These are phyloP conservation scores for Parazoanthus atlanticus DNA, from an alignment of 92 coral and sea anemone species.

Conservation along the genomic window DNA sequence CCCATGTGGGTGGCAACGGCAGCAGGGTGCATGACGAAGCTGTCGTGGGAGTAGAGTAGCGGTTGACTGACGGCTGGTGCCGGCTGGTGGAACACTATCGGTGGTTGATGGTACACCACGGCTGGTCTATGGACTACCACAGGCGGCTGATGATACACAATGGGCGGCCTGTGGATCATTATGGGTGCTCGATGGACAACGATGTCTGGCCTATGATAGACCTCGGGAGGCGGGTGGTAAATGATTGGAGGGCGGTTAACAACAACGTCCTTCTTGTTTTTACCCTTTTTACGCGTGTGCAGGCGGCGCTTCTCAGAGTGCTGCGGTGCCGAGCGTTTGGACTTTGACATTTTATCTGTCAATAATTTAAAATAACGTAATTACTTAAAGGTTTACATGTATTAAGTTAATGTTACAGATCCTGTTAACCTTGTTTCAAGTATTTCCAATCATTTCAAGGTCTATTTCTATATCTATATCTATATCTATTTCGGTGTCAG, in stretches of 20 bases:
- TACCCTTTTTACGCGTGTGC: constrained; percentile 49
- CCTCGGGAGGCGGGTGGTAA: constrained; percentile 99
- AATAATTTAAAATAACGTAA: background rate
- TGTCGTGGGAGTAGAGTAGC: constrained; percentile 91
- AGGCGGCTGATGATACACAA: constrained; percentile 96
- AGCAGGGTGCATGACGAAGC: constrained; percentile 88
- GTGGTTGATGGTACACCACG: constrained; percentile 98
- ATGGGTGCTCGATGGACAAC: constrained; percentile 99
- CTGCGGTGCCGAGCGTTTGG: constrained; percentile 19
- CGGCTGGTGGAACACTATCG: constrained; percentile 97
- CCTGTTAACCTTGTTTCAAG: background rate
- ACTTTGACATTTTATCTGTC: constrained; percentile 23
- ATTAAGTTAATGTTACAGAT: background rate
- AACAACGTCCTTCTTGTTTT: constrained; percentile 96
- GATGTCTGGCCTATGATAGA: constrained; percentile 97
- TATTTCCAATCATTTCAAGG: background rate
- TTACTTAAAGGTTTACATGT: too few species aligned
- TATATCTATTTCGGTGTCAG: background rate
- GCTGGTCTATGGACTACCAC: constrained; percentile 99
- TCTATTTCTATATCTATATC: background rate
- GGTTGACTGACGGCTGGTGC: constrained; percentile 98
- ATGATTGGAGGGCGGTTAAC: constrained; percentile 99
- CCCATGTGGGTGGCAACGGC: constrained; percentile 90
- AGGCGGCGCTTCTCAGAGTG: constrained; percentile 49
- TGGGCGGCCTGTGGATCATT: constrained; percentile 97